Percentiles rank a stretch among this genome's conserved stretches.
phyloP scores from a whole-genome alignment of 2,113 vertebrate genomes.

The Oreotrochilus melanogaster region DNA sequence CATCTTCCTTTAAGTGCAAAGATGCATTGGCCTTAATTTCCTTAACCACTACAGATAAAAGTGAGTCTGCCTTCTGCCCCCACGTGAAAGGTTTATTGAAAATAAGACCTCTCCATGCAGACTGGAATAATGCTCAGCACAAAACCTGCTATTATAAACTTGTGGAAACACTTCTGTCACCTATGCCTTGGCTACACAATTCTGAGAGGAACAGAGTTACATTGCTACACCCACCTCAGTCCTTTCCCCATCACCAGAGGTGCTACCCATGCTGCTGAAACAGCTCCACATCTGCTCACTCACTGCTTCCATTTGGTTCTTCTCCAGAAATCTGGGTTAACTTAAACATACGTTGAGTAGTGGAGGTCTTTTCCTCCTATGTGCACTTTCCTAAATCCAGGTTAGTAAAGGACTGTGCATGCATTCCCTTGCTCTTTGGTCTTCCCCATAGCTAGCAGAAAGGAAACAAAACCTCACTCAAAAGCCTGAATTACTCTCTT shows the following conservation, averaged over 20 bases:
- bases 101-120: neutral
- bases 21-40: neutral
- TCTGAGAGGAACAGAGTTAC: neutral
- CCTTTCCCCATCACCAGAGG: neutral
- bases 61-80: neutral
- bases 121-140: neutral
- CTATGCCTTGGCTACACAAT: fast-evolving
- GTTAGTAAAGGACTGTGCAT: neutral
- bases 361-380: fast-evolving
- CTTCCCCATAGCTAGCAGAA: neutral
- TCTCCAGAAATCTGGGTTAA: neutral
- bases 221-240: neutral
- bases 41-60: neutral
- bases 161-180: neutral
- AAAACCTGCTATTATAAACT: neutral
- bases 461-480: neutral
- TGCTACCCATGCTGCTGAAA: neutral
- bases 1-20: neutral
- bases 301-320: neutral
- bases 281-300: neutral
- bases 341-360: neutral
- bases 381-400: neutral
- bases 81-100: neutral
- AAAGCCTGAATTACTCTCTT: neutral
- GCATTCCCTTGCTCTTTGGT: neutral